A percentile compares a stretch with the other conserved stretches of the same genome.
phyloP scores from a whole-genome alignment of 2,888 invertebrate species.

The Cataglyphis albicans region DNA sequence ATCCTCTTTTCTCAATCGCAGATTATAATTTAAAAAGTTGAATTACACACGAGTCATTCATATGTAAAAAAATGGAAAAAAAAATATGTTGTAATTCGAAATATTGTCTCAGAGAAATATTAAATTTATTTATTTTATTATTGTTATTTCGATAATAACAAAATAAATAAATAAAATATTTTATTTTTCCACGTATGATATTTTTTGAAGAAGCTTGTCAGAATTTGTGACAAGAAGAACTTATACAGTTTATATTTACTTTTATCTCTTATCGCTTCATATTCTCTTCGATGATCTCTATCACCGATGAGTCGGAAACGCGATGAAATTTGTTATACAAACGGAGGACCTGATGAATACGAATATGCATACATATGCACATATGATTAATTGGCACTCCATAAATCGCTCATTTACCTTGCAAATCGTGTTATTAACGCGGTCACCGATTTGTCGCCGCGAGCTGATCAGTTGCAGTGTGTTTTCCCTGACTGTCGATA shows the following conservation, averaged over 20 bases:
- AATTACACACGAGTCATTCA: neutral
- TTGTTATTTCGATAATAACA: neutral
- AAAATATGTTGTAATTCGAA: neutral
- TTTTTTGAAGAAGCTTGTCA: neutral
- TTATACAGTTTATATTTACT: neutral
- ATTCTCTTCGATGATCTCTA: neutral
- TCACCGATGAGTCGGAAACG: neutral
- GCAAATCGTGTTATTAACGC: conserved; percentile 59
- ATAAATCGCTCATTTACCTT: conserved; percentile 61
- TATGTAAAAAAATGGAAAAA: neutral
- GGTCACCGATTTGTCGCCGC: conserved; percentile 51
- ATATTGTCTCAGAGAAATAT: neutral
- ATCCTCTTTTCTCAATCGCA: neutral
- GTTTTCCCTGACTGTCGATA: conserved; percentile 40
- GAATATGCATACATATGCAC: conserved; percentile 22
- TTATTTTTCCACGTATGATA: neutral
- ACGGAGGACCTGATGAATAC: conserved; percentile 37
- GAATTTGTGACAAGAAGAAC: neutral
- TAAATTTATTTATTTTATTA: conserved; percentile 8
- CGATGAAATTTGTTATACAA: conserved; percentile 30
- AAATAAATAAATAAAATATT: too few species aligned
- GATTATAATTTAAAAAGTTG: conserved; percentile 31
- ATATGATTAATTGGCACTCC: conserved; percentile 61
- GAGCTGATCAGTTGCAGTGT: conserved; percentile 42
- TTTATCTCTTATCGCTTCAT: neutral